phyloP scores from a whole-genome alignment of 2,797 vertebrate genomes.

The Xyrichtys novacula region DNA sequence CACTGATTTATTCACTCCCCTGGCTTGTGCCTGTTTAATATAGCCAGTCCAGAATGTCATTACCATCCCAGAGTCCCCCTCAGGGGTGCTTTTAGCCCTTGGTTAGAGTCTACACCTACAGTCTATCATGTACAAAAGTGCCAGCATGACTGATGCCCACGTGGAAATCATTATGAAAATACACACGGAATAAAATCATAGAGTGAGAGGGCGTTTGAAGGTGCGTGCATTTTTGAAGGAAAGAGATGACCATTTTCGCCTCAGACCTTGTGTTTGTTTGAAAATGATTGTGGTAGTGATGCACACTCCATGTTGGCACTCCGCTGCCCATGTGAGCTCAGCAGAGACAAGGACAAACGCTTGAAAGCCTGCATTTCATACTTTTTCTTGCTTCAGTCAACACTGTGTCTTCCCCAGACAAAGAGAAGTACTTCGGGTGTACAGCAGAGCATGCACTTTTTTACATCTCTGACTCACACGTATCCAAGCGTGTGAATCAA shows the following conservation, averaged over 20 bases:
- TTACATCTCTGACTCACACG: not conserved
- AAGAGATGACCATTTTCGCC: slow-evolving; percentile 39
- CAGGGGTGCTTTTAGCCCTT: slow-evolving; percentile 68
- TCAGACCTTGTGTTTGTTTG: slow-evolving; percentile 13
- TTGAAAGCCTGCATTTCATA: not conserved
- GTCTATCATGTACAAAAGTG: slow-evolving; percentile 72
- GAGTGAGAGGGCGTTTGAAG: not conserved
- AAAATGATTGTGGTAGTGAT: slow-evolving; percentile 9
- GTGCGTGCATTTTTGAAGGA: slow-evolving; percentile 25
- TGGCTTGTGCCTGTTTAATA: slow-evolving; percentile 59
- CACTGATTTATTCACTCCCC: slow-evolving; percentile 37
- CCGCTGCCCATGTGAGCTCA: not conserved
- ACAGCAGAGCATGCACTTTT: slow-evolving; percentile 1
- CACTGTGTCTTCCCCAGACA: not conserved
- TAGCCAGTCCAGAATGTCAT: slow-evolving; percentile 60
- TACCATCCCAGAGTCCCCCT: slow-evolving; percentile 59
- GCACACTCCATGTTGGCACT: not conserved
- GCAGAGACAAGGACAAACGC: not conserved
- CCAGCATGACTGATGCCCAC: slow-evolving; percentile 69
- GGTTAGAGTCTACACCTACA: slow-evolving; percentile 58
- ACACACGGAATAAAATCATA: slow-evolving; percentile 23
- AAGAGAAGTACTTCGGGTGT: not conserved
- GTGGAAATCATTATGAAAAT: slow-evolving; percentile 77
- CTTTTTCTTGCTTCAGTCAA: not conserved
- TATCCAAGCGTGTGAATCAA: not conserved